Evolutionary conservation across 2,113 vertebrate genomes (phyloP).

Genomic region (Tyto alba): DNA sequence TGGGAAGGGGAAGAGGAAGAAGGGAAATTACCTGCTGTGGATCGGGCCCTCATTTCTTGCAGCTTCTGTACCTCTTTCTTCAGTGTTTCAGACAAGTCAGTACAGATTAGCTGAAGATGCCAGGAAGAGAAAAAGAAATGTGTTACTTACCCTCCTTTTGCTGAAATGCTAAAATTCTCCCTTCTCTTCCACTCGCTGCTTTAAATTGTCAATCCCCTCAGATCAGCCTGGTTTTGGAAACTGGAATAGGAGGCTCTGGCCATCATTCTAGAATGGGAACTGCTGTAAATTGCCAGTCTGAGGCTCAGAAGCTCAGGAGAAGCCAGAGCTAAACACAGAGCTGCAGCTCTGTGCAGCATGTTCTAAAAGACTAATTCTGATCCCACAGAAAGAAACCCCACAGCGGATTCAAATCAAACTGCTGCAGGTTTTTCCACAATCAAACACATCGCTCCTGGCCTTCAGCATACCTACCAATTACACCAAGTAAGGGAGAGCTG

Average conservation of each 20-base stretch:
- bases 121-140: background rate
- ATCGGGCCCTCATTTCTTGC: constrained; percentile 76
- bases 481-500: background rate
- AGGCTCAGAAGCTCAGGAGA: background rate
- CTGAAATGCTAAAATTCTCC: background rate
- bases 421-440: background rate
- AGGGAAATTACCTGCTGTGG: constrained; percentile 56
- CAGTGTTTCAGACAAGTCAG: constrained; percentile 82
- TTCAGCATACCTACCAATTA: background rate
- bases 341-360: background rate
- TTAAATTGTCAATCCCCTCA: background rate
- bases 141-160: background rate
- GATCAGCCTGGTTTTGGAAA: background rate
- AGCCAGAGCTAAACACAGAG: background rate
- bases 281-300: background rate
- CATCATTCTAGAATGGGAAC: background rate
- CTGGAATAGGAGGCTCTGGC: background rate
- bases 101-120: constrained; percentile 79
- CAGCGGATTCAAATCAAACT: background rate
- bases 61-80: constrained; percentile 87
- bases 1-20: background rate
- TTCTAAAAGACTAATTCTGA: background rate
- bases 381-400: background rate
- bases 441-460: background rate
- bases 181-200: background rate